Base-by-base conservation (phyloP, 1,140 invertebrate genomes). In the Pachypeltis micranthus region DNA sequence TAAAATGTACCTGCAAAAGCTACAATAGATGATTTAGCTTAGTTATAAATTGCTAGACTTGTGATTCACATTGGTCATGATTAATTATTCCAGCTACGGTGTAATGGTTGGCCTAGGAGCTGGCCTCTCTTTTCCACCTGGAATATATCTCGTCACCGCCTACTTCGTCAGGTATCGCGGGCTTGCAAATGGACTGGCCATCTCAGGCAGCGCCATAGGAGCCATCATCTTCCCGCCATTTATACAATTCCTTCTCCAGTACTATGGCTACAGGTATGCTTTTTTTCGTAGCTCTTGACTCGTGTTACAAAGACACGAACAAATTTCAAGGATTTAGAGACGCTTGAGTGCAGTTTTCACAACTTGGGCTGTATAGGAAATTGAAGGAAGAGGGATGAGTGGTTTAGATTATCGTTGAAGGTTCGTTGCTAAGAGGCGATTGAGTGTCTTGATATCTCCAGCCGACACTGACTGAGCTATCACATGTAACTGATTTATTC, bases 141-240 rank as follows among this genome's bases (percentile, higher is more conserved):
- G 90, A 0, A 87, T 94, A n/a, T 90, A 92, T 71, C 90, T 93
- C 68, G 88, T 92, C 44, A 91, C 88, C 7, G 87, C 87, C 44
- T 94, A 93, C 73, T 94, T 93, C 73, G 81, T 89, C 1, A 81
- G 83, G 57, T 76, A 85, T 29, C 77, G 90, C 51, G 90, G 90
- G 1, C 76, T 93, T 10, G 91, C 90, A 21, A 93, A 93, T 74
- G 91, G 90, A 0, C 80, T 94, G 19, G 91, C 89, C 68, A 90
- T 92, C 74, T 91, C 90, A 1, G 91, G 90, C 16, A 92, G 88
- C 69, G 88, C 90, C 1, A 77, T 93, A 51, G 91, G 90, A 23
- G 77, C 81, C 26, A 83, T 93, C 65, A 83, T 93, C 63, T 74
- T 93, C 65, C 88, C 90, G 19, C 85, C 90, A 0, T 75, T 88